Percentiles rank a stretch among this genome's conserved stretches.
These are phyloP conservation scores for Pissodes strobi DNA, from an alignment of 1,140 invertebrate species.

Conservation along the genomic window DNA sequence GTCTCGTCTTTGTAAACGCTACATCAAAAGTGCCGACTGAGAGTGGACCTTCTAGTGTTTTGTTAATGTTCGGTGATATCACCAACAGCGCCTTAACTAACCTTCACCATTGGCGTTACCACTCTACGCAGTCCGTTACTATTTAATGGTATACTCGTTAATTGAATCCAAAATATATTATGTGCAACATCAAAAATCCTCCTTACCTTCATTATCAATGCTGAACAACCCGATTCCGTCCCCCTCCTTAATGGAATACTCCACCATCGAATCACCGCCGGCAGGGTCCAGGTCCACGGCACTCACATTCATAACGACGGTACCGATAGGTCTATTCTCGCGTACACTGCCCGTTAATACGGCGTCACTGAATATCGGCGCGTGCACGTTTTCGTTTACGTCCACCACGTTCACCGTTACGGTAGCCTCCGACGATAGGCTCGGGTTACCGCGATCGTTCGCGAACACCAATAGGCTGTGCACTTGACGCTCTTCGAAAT, in stretches of 20 bases:
- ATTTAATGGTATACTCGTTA: not conserved
- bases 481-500: conserved; percentile 84
- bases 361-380: conserved; percentile 84
- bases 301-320: conserved; percentile 72
- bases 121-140: no score
- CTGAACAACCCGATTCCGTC: conserved; percentile 89
- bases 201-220: conserved; percentile 88
- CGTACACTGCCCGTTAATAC: conserved; percentile 70
- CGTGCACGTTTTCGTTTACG: conserved; percentile 87
- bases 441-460: conserved; percentile 76
- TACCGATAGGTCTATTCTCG: conserved; percentile 77
- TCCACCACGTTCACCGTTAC: conserved; percentile 88
- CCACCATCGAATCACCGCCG: conserved; percentile 76
- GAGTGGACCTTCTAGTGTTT: no score
- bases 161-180: not conserved
- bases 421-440: conserved; percentile 73
- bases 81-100: no score
- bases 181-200: no score
- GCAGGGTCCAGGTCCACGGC: conserved; percentile 80
- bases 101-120: no score
- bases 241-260: conserved; percentile 86
- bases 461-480: conserved; percentile 86
- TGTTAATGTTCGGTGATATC: no score
- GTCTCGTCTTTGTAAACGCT: no score
- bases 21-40: no score